A percentile compares a stretch with the other conserved stretches of the same genome.
These are phyloP conservation scores for Cybosia mesomella DNA, from an alignment of 2,888 invertebrate species.

Conservation along the genomic window DNA sequence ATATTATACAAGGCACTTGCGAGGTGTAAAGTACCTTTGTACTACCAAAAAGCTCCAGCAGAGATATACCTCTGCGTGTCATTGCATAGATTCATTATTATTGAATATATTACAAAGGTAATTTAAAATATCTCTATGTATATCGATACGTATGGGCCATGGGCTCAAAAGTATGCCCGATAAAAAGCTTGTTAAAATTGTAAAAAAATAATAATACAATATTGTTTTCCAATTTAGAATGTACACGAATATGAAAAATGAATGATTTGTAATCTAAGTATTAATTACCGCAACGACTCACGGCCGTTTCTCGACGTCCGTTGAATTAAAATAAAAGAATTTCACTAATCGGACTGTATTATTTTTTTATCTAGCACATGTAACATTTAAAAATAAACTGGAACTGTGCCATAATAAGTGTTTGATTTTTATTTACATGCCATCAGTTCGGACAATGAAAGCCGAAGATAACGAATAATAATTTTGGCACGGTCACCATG, in stretches of 20 bases:
- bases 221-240: constrained; percentile 75
- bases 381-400: constrained; percentile 85
- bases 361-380: constrained; percentile 86
- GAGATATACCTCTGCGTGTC: constrained; percentile 38
- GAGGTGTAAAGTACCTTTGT: constrained; percentile 70
- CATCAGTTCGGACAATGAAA: not conserved
- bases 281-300: constrained; percentile 55
- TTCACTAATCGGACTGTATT: constrained; percentile 85
- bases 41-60: constrained; percentile 64
- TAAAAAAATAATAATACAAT: constrained; percentile 65
- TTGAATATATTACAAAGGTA: constrained; percentile 23
- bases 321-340: constrained; percentile 68
- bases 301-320: constrained; percentile 44
- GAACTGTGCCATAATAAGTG: constrained; percentile 85
- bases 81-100: constrained; percentile 20
- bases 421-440: constrained; percentile 51
- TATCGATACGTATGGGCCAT: constrained; percentile 36
- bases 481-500: too few species aligned
- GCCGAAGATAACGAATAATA: not conserved
- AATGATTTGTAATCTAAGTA: constrained; percentile 58
- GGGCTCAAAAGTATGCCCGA: constrained; percentile 63
- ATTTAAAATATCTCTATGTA: constrained; percentile 23
- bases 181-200: constrained; percentile 80
- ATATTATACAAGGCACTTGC: constrained; percentile 74
- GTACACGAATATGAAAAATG: constrained; percentile 58